Evolutionary conservation across 2,113 vertebrate genomes (phyloP), one percentile per base, ranked within the genome.

Genomic region (Mesocricetus auratus): DNA sequence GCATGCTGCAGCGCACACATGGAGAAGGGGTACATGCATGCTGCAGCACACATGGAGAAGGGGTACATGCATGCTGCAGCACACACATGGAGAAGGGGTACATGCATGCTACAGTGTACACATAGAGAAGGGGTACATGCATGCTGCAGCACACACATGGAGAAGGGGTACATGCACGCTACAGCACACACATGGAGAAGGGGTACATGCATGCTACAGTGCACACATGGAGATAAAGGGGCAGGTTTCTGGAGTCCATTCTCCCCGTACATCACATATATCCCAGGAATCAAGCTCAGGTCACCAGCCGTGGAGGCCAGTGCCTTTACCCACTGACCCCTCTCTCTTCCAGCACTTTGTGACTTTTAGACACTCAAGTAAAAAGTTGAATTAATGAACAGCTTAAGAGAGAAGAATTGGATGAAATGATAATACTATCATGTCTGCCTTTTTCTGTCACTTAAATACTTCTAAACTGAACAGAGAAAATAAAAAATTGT

Each of bases 391-490:
- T 47, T 12, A 33, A 66, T 31, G 47, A 50, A 21, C 39, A 64
- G 19, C 4, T 5, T 47, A 47, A 86, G 60, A 64, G 29, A 47
- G 36, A 91, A 69, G 9, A 60, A 62, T 10, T 53, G 17, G 42
- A n/a, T 90, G 73, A 94, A 89, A 96, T 96, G 53, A 85, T 6
- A 66, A 68, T 29, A 50, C 11, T 92, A 7, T 56, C 75, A 39
- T 19, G 6, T 1, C 53, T 66, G 58, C 77, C 47, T 58, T 82
- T 82, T 83, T 56, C 21, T 73, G 62, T 19, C 7, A 62, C 13
- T 86, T 90, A 81, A 64, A n/a, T 88, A 79, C 79, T 79, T 95
- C 42, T 79, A 91, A 97, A 75, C 90, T 95, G 69, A 47, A 81
- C 5, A 66, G 17, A 62, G 7, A n/a, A 96, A 83, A 79, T 89